Evolutionary conservation across 2,888 invertebrate genomes (phyloP).

Genomic region (Pachliopta kotzebuea): DNA sequence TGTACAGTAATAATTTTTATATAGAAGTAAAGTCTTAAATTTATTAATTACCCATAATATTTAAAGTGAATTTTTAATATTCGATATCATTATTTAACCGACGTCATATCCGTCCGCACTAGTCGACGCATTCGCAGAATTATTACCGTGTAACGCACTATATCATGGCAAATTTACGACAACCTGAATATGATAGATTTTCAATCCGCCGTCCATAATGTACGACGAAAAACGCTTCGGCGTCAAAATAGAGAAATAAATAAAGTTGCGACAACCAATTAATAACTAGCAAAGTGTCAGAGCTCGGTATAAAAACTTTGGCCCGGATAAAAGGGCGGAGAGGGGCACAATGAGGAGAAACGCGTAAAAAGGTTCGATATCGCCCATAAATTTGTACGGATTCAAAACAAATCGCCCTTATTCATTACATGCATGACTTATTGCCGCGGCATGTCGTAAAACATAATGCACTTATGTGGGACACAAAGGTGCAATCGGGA

Average conservation of each 20-base stretch:
- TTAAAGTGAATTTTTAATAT: slow-evolving; percentile 72
- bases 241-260: slow-evolving; percentile 81
- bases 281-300: slow-evolving; percentile 81
- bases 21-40: background rate
- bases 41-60: background rate
- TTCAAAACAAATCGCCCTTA: slow-evolving; percentile 81
- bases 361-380: slow-evolving; percentile 71
- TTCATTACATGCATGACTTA: slow-evolving; percentile 80
- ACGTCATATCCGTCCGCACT: slow-evolving; percentile 77
- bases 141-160: slow-evolving; percentile 78
- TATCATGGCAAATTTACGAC: slow-evolving; percentile 78
- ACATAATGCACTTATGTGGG: slow-evolving; percentile 71
- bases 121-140: slow-evolving; percentile 71
- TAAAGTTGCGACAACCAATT: slow-evolving; percentile 79
- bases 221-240: slow-evolving; percentile 72
- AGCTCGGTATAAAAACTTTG: slow-evolving; percentile 70
- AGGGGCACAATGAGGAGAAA: slow-evolving; percentile 64
- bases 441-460: slow-evolving; percentile 61
- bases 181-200: slow-evolving; percentile 81
- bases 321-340: slow-evolving; percentile 55
- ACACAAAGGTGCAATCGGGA: slow-evolving; percentile 59
- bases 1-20: background rate
- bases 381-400: slow-evolving; percentile 76
- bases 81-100: slow-evolving; percentile 72
- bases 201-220: slow-evolving; percentile 75